These are phyloP conservation scores for Poecilus cupreus DNA, from an alignment of 2,888 invertebrate genomes.

Conservation along the genomic window DNA sequence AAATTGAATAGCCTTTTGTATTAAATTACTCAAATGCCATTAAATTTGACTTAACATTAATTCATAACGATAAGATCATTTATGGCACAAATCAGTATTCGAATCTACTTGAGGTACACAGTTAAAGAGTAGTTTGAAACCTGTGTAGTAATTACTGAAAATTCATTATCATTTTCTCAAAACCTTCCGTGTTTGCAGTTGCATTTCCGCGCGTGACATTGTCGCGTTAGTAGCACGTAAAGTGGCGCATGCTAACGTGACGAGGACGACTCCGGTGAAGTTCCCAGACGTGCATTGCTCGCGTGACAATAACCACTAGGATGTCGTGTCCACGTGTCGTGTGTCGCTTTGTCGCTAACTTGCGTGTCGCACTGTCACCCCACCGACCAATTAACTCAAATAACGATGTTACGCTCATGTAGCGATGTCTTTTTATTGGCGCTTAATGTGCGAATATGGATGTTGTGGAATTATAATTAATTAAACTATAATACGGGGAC, in stretches of 20 bases:
- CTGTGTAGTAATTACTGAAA: too few species aligned
- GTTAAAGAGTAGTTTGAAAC: too few species aligned
- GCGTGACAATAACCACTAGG: not conserved
- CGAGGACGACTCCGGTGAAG: not conserved
- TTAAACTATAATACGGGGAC: too few species aligned
- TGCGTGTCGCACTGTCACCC: not conserved
- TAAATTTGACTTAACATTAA: too few species aligned
- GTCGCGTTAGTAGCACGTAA: not conserved
- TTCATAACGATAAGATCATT: too few species aligned
- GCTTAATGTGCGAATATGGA: not conserved
- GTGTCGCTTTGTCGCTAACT: constrained; percentile 17
- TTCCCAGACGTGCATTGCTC: not conserved
- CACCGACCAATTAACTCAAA: constrained; percentile 15
- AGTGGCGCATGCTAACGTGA: not conserved
- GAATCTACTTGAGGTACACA: too few species aligned
- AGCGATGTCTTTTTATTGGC: not conserved
- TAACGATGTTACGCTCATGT: not conserved
- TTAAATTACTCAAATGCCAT: too few species aligned
- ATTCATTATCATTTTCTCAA: too few species aligned
- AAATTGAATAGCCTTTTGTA: too few species aligned
- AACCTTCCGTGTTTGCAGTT: too few species aligned
- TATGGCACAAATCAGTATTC: too few species aligned
- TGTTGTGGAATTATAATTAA: not conserved
- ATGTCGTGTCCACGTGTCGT: constrained; percentile 8
- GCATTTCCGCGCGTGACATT: not conserved